These are phyloP conservation scores for Gastracanthus pulcherrimus DNA, from an alignment of 2,888 invertebrate species.

Conservation along the genomic window DNA sequence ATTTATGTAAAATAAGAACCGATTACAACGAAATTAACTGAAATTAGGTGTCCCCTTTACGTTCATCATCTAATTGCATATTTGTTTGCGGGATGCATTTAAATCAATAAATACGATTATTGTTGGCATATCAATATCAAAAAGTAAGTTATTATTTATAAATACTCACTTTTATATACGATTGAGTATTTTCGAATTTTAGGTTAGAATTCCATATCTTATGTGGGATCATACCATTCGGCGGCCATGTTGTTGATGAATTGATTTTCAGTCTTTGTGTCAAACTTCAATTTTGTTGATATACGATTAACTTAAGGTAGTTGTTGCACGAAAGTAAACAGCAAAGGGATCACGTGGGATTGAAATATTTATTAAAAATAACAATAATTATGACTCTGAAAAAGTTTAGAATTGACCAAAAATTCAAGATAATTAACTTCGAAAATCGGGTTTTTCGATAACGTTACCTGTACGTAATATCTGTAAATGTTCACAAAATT, in stretches of 20 bases:
- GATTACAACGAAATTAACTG: background rate
- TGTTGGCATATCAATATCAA: background rate
- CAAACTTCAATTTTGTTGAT: background rate
- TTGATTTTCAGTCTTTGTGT: slow-evolving; percentile 9
- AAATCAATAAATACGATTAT: background rate
- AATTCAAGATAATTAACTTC: no score
- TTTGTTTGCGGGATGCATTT: background rate
- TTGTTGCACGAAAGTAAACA: no score
- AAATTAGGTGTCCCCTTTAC: background rate
- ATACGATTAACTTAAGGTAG: no score
- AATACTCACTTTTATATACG: background rate
- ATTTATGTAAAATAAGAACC: background rate
- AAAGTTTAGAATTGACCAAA: no score
- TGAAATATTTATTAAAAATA: no score
- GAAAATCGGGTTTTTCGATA: no score
- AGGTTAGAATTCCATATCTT: slow-evolving; percentile 40
- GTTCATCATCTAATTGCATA: background rate
- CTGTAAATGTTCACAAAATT: no score
- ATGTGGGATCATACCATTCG: background rate
- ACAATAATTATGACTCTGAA: no score
- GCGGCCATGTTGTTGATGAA: slow-evolving; percentile 50
- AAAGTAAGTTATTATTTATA: background rate
- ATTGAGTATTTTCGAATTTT: slow-evolving; percentile 27
- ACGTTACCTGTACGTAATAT: no score
- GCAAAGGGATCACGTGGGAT: no score